These are phyloP conservation scores for Dasysyrphus albostriatus DNA, from an alignment of 2,888 invertebrate species.

Conservation along the genomic window DNA sequence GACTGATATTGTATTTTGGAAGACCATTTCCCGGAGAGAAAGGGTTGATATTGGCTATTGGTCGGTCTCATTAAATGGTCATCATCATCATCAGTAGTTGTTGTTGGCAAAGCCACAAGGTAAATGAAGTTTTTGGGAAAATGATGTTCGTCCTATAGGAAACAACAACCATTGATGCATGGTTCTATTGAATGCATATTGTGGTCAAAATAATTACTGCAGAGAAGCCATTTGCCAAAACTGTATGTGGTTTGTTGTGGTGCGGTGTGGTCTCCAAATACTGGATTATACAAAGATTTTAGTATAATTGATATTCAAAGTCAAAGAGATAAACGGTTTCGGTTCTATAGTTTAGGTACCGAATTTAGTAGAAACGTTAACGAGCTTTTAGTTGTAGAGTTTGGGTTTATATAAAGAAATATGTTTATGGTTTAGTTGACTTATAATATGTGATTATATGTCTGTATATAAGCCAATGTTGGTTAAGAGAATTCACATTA, in stretches of 20 bases:
- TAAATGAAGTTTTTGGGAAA: conserved; percentile 10
- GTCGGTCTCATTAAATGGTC: conserved; percentile 65
- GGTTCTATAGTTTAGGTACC: background rate
- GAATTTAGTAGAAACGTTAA: background rate
- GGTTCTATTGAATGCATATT: conserved; percentile 29
- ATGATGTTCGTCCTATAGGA: background rate
- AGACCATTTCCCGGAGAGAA: background rate
- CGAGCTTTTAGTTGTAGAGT: background rate
- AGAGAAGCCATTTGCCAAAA: conserved; percentile 22
- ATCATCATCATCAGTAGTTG: conserved; percentile 3
- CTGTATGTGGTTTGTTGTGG: background rate
- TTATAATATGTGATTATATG: too few relatives aligned
- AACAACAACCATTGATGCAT: conserved; percentile 22
- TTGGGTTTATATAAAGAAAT: background rate
- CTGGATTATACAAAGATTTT: conserved; percentile 1
- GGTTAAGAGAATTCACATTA: too few relatives aligned
- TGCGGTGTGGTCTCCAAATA: background rate
- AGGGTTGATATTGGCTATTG: conserved; percentile 32
- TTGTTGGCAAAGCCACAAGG: conserved; percentile 44
- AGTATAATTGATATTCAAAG: background rate
- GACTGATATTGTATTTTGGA: background rate
- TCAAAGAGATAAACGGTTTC: conserved; percentile 10
- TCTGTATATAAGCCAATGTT: too few relatives aligned
- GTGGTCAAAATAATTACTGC: conserved; percentile 66
- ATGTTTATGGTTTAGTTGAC: too few relatives aligned